These are phyloP conservation scores for Scyliorhinus canicula DNA, from an alignment of 2,797 vertebrate species.

Conservation along the genomic window DNA sequence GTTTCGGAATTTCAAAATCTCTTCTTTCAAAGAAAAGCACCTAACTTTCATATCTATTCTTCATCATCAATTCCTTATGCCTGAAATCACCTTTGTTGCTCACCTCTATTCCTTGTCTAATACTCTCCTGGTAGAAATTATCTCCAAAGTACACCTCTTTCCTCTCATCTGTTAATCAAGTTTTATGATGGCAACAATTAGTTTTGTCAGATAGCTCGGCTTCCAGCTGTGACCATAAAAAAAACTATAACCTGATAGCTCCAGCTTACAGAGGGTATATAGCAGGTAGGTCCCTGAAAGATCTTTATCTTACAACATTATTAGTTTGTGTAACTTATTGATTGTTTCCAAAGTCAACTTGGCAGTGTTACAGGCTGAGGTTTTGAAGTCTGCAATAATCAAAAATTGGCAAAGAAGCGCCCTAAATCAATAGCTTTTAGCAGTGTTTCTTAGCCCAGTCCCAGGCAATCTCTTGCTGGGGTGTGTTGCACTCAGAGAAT, in stretches of 20 bases:
- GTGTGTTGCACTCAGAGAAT: not conserved
- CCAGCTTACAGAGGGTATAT: not conserved
- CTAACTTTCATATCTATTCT: not conserved
- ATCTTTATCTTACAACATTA: not conserved
- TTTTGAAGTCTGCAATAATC: not conserved
- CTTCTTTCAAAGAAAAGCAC: not conserved
- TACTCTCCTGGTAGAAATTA: not conserved
- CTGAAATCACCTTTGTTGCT: not conserved
- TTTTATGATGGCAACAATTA: constrained; percentile 26
- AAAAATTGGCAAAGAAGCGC: not conserved
- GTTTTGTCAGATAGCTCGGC: constrained; percentile 6
- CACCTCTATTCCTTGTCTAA: constrained; percentile 12
- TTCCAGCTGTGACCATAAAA: not conserved
- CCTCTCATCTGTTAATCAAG: not conserved
- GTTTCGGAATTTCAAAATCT: not conserved
- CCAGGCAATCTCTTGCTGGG: not conserved
- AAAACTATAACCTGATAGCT: not conserved
- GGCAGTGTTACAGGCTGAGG: not conserved
- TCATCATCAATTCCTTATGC: not conserved
- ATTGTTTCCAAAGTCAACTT: not conserved
- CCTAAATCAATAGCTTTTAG: not conserved
- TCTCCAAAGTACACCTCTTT: not conserved
- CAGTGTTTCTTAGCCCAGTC: not conserved
- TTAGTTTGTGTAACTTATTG: not conserved
- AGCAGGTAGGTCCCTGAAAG: not conserved